phyloP scores from a whole-genome alignment of 2,888 invertebrate genomes.

The Phasia obesa region DNA sequence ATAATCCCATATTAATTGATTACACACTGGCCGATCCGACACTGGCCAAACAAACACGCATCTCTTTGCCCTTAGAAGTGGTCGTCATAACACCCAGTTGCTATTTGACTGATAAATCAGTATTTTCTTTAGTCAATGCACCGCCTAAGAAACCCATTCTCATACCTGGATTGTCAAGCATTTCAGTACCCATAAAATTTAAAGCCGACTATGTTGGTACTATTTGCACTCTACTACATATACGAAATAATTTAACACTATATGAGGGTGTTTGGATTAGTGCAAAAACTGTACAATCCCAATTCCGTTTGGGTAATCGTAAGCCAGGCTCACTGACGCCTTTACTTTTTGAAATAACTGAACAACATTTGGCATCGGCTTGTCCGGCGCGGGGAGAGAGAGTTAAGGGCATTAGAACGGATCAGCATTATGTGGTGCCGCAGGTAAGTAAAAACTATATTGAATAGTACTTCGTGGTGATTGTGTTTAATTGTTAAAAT shows the following conservation, averaged over 20 bases:
- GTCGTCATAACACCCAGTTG: conserved; percentile 79
- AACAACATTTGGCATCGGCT: conserved; percentile 83
- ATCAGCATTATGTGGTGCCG: conserved; percentile 20
- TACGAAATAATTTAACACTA: conserved; percentile 96
- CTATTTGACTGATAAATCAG: conserved; percentile 79
- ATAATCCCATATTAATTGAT: conserved; percentile 78
- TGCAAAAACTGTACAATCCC: conserved; percentile 93
- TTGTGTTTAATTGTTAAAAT: not conserved
- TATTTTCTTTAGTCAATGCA: conserved; percentile 77
- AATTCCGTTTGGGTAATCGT: conserved; percentile 94
- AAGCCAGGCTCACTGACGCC: conserved; percentile 90
- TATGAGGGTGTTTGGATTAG: conserved; percentile 92
- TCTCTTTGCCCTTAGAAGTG: conserved; percentile 81
- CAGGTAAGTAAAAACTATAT: conserved; percentile 71
- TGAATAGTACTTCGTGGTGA: not conserved
- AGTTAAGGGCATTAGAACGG: conserved; percentile 1
- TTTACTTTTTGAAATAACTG: conserved; percentile 89
- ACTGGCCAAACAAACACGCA: conserved; percentile 76
- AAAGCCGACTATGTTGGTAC: conserved; percentile 77
- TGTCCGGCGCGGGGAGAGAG: conserved; percentile 24
- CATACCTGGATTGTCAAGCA: conserved; percentile 76
- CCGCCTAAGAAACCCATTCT: conserved; percentile 74
- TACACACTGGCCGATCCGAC: conserved; percentile 79
- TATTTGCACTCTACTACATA: conserved; percentile 81
- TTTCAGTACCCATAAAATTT: conserved; percentile 78